Evolutionary conservation across 2,888 invertebrate species (phyloP).

Genomic region (Hypena proboscidalis): DNA sequence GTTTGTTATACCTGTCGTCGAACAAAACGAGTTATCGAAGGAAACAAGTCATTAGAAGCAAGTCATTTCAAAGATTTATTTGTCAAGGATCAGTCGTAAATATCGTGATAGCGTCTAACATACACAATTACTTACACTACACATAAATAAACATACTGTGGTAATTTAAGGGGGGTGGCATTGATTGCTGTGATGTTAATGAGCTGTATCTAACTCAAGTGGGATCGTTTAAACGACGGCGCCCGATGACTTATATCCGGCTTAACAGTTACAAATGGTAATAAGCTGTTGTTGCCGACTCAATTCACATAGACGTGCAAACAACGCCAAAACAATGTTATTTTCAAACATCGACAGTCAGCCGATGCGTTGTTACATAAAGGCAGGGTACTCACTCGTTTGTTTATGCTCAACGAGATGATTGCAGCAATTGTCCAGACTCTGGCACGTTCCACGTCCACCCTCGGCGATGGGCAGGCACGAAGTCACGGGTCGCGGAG

Average conservation of each 20-base stretch:
- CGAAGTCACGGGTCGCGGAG: constrained; percentile 44
- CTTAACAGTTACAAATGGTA: constrained; percentile 21
- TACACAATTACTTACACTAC: too few species aligned
- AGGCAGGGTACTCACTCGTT: constrained; percentile 76
- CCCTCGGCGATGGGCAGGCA: constrained; percentile 37
- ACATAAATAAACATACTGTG: too few species aligned
- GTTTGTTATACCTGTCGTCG: too few species aligned
- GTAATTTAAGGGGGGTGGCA: too few species aligned
- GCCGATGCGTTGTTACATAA: constrained; percentile 59
- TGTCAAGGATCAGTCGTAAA: too few species aligned
- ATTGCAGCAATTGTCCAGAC: constrained; percentile 76
- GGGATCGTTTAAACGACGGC: too few species aligned
- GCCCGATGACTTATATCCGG: constrained; percentile 24
- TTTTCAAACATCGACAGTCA: constrained; percentile 30
- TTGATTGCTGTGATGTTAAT: too few species aligned
- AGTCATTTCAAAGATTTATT: too few species aligned
- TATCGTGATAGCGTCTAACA: too few species aligned
- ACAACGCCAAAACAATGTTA: constrained; percentile 33
- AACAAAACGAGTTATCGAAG: too few species aligned
- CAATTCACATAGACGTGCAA: constrained; percentile 17
- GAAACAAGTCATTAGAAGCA: too few species aligned
- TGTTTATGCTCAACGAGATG: constrained; percentile 83
- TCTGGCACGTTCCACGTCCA: constrained; percentile 76
- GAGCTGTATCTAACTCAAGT: too few species aligned
- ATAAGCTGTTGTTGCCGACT: constrained; percentile 27